Evolutionary conservation across 2,888 invertebrate species (phyloP).

Genomic region (Eledona agricola): DNA sequence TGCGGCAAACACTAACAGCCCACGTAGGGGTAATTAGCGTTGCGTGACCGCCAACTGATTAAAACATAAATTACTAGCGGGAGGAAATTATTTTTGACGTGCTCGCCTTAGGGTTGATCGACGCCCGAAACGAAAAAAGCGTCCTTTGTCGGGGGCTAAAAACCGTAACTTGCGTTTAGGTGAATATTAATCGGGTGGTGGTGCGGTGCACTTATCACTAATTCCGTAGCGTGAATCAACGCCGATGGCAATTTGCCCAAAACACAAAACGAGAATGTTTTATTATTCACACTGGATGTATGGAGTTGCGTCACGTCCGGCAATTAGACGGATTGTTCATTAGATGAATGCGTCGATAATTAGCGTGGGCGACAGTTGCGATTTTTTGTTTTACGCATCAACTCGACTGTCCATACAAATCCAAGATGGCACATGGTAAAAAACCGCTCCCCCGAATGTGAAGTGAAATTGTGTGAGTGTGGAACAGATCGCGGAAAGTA

Average conservation of each 20-base stretch:
- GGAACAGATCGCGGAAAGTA: no score
- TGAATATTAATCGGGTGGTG: slow-evolving; percentile 38
- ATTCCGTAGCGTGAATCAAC: slow-evolving; percentile 46
- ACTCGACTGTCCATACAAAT: no score
- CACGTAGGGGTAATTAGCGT: slow-evolving; percentile 61
- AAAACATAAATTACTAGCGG: slow-evolving; percentile 62
- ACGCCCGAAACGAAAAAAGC: slow-evolving; percentile 38
- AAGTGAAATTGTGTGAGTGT: no score
- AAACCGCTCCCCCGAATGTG: no score
- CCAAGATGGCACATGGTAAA: no score
- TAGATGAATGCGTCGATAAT: slow-evolving; percentile 60
- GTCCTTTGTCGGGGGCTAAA: slow-evolving; percentile 31
- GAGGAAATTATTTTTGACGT: slow-evolving; percentile 60
- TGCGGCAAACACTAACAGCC: slow-evolving; percentile 53
- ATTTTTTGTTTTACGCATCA: no score
- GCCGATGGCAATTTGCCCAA: slow-evolving; percentile 45
- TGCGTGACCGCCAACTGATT: slow-evolving; percentile 62
- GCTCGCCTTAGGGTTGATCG: slow-evolving; percentile 50
- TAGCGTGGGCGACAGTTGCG: slow-evolving; percentile 42
- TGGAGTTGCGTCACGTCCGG: slow-evolving; percentile 57
- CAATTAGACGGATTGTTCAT: slow-evolving; percentile 58
- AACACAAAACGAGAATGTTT: slow-evolving; percentile 47
- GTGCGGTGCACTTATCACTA: slow-evolving; percentile 47
- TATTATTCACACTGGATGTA: slow-evolving; percentile 50
- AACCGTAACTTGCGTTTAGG: slow-evolving; percentile 25